Conservation (phyloP, 2,113 vertebrate species). For the Ctenodactylus gundi region DNA sequence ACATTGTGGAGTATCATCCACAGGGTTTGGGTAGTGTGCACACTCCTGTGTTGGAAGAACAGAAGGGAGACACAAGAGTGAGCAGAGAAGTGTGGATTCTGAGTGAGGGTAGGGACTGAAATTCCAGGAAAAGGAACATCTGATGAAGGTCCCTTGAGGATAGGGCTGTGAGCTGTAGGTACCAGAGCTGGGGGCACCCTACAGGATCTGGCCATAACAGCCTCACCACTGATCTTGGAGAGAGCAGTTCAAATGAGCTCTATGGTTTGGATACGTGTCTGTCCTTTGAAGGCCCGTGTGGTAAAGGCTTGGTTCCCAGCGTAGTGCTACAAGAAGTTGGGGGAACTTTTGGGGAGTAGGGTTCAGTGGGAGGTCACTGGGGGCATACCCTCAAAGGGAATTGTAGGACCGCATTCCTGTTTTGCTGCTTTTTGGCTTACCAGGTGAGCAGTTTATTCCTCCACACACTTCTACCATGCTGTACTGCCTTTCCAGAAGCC, state of each 20-base stretch:
- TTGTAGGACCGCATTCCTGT: not conserved
- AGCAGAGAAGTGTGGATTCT: no score
- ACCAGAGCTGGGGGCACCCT: fast-evolving
- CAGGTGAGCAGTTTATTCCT: not conserved
- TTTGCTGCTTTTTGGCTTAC: not conserved
- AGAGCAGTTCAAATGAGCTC: not conserved
- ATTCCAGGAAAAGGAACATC: not conserved
- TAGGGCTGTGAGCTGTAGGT: not conserved
- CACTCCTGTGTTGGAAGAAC: not conserved
- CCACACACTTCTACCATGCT: not conserved
- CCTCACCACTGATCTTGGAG: not conserved
- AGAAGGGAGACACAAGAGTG: not conserved
- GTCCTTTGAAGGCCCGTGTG: not conserved
- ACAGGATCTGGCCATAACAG: not conserved
- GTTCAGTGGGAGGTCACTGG: not conserved
- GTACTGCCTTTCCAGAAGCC: not conserved
- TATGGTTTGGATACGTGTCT: not conserved
- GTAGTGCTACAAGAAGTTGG: not conserved
- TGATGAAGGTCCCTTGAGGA: not conserved
- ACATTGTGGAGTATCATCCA: not conserved
- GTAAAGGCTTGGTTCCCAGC: not conserved
- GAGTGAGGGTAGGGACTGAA: not conserved
- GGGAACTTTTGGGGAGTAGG: not conserved
- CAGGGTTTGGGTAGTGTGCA: not conserved
- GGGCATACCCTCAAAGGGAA: not conserved